Percentiles rank a stretch among this genome's conserved stretches.
These are phyloP conservation scores for Xiphophorus couchianus DNA, from an alignment of 2,113 vertebrate species.

Conservation along the genomic window DNA sequence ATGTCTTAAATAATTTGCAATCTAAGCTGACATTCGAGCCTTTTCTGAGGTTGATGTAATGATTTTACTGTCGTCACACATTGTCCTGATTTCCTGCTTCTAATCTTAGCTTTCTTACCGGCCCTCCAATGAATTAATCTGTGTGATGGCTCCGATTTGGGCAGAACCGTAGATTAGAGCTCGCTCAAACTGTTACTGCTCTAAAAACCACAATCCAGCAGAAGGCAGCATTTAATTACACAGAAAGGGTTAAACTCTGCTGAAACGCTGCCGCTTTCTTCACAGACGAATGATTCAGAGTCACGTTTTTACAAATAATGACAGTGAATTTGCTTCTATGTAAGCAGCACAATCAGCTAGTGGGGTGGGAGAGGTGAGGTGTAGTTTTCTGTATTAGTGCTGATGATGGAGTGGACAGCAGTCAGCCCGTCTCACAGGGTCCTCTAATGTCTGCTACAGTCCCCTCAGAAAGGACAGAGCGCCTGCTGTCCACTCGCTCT, in stretches of 20 bases:
- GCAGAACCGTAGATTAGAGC: slow-evolving; percentile 71
- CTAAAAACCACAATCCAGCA: slow-evolving; percentile 54
- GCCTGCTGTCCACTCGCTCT: slow-evolving; percentile 79
- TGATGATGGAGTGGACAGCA: slow-evolving; percentile 80
- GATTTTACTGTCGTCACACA: slow-evolving; percentile 33
- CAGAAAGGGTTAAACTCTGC: slow-evolving; percentile 45
- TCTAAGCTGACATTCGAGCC: neutral
- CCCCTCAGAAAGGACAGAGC: slow-evolving; percentile 71
- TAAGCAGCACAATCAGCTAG: slow-evolving; percentile 54
- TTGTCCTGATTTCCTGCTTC: slow-evolving; percentile 68
- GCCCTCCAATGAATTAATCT: slow-evolving; percentile 72
- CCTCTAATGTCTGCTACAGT: slow-evolving; percentile 74
- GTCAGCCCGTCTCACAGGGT: slow-evolving; percentile 74
- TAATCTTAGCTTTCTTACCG: slow-evolving; percentile 70
- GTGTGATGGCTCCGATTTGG: slow-evolving; percentile 64
- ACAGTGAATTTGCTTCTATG: slow-evolving; percentile 40
- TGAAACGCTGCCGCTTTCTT: slow-evolving; percentile 55
- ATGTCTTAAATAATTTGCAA: neutral
- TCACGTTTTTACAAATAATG: slow-evolving; percentile 18
- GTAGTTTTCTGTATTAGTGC: slow-evolving; percentile 45
- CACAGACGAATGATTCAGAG: slow-evolving; percentile 24
- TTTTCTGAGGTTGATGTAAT: slow-evolving; percentile 34
- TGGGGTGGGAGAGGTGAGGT: slow-evolving; percentile 11
- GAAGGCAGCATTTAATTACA: slow-evolving; percentile 69
- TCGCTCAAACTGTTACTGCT: slow-evolving; percentile 41